These are phyloP conservation scores for Epinotia nisella DNA, from an alignment of 2,888 invertebrate species.

Conservation along the genomic window DNA sequence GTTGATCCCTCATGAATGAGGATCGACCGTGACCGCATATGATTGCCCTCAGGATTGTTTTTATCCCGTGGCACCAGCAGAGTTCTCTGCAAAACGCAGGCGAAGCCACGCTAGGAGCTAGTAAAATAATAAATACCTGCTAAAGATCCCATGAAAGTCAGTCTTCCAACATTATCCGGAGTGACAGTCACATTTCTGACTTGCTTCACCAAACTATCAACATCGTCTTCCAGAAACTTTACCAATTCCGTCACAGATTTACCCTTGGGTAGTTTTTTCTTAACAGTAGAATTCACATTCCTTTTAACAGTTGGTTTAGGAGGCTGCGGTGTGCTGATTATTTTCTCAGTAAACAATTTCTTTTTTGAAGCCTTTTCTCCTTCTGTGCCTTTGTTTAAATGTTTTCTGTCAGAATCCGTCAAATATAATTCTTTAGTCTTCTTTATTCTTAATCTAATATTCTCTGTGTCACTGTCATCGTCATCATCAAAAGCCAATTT, in stretches of 20 bases:
- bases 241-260: constrained; percentile 75
- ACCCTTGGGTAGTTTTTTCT: constrained; percentile 64
- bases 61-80: too few relatives aligned
- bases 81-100: too few relatives aligned
- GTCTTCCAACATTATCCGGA: constrained; percentile 58
- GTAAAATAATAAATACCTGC: constrained; percentile 69
- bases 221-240: constrained; percentile 61
- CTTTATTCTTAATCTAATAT: constrained; percentile 63
- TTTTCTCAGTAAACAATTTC: constrained; percentile 72
- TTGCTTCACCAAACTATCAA: constrained; percentile 56
- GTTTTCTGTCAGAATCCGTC: constrained; percentile 69
- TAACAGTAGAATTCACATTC: constrained; percentile 62
- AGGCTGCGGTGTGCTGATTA: constrained; percentile 68
- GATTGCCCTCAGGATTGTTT: too few relatives aligned
- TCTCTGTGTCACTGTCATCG: constrained; percentile 72
- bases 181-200: constrained; percentile 60
- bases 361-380: constrained; percentile 70
- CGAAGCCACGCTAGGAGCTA: too few relatives aligned
- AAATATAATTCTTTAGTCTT: constrained; percentile 68
- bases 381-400: constrained; percentile 54
- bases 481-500: constrained; percentile 69
- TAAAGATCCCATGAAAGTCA: constrained; percentile 84
- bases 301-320: constrained; percentile 57
- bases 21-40: too few relatives aligned
- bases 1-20: too few relatives aligned